A percentile compares a stretch with the other conserved stretches of the same genome.
Evolutionary conservation across 2,113 vertebrate genomes (phyloP).

Genomic region (Hassar affinis): DNA sequence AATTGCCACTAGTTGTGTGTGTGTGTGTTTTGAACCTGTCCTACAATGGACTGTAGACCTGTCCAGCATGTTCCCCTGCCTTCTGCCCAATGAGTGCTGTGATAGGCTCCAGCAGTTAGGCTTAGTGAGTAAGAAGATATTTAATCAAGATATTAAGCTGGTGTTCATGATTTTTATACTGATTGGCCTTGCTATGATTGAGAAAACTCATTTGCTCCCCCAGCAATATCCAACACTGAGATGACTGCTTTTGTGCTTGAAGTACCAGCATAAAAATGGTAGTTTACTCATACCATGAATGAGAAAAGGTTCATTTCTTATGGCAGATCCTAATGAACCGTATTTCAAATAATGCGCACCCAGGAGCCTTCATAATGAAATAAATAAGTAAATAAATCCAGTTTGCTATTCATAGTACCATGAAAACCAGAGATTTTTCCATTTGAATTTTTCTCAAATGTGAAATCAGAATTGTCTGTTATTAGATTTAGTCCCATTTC

Average conservation of each 20-base stretch:
- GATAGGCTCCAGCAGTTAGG: too few species aligned
- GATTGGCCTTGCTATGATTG: neutral
- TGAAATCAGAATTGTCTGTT: constrained; percentile 64
- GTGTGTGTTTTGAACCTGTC: too few species aligned
- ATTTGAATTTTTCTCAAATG: constrained; percentile 61
- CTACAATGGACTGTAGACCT: too few species aligned
- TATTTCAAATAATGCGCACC: constrained; percentile 43
- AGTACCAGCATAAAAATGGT: constrained; percentile 45
- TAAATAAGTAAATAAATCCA: neutral
- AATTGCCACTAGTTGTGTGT: too few species aligned
- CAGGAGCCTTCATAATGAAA: constrained; percentile 39
- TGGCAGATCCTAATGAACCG: constrained; percentile 3
- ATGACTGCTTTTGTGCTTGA: constrained; percentile 35
- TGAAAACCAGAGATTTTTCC: constrained; percentile 25
- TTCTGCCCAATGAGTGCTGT: too few species aligned
- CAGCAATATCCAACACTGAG: constrained; percentile 22
- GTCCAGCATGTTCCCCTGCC: too few species aligned
- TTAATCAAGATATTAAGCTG: neutral
- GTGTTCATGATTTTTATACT: neutral
- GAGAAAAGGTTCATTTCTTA: constrained; percentile 6
- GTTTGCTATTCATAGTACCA: constrained; percentile 45
- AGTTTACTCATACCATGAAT: neutral
- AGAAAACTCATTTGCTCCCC: too few species aligned
- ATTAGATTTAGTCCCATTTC: constrained; percentile 66
- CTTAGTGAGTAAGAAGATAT: too few species aligned